These are phyloP conservation scores for Anthonomus grandis DNA, from an alignment of 1,140 invertebrate genomes.

Conservation along the genomic window DNA sequence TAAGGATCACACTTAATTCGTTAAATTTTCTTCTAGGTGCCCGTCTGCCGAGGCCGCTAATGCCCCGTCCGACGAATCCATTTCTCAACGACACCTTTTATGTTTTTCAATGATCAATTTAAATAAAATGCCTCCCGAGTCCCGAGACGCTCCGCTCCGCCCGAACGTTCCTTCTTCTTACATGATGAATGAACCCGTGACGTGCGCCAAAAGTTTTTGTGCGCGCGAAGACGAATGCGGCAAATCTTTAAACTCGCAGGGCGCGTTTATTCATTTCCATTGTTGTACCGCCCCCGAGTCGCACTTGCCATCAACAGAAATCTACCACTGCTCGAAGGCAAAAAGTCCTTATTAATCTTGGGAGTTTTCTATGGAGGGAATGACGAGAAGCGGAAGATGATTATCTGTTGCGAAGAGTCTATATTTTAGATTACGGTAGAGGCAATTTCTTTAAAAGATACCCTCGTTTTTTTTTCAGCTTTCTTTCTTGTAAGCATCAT, in stretches of 20 bases:
- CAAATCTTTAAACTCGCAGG: conserved; percentile 34
- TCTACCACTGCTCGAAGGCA: conserved; percentile 21
- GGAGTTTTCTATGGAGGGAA: conserved; percentile 25
- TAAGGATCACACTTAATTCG: no score
- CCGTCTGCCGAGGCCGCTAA: conserved; percentile 35
- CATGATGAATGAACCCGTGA: conserved; percentile 40
- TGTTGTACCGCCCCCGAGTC: conserved; percentile 31
- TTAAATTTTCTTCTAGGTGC: no score
- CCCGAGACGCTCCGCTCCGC: no score
- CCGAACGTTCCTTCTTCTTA: conserved; percentile 29
- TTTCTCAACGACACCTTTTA: conserved; percentile 42
- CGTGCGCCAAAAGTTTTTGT: conserved; percentile 38
- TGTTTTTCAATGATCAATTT: conserved; percentile 44
- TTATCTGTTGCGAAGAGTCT: no score
- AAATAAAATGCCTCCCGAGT: conserved; percentile 38
- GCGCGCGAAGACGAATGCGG: conserved; percentile 29
- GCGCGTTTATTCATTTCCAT: conserved; percentile 39
- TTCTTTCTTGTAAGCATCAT: no score
- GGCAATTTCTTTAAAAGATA: no score
- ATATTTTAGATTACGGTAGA: no score
- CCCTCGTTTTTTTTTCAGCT: no score
- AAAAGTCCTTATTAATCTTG: conserved; percentile 36
- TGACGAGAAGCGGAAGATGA: no score
- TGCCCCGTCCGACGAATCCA: conserved; percentile 37
- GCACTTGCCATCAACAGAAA: conserved; percentile 30